phyloP scores from a whole-genome alignment of 2,888 invertebrate species.

The Sycophila texana region DNA sequence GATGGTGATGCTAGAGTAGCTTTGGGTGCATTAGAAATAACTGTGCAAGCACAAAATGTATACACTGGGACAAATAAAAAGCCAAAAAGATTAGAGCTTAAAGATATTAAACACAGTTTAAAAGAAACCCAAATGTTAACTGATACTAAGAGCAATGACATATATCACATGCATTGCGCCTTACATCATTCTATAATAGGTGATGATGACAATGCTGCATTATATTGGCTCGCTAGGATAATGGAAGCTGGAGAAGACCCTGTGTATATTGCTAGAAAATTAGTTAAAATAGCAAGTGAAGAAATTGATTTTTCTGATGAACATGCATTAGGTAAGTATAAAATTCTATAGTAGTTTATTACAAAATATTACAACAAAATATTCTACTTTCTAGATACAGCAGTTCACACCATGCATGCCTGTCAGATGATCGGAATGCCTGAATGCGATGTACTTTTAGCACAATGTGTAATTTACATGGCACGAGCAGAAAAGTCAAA shows the following conservation, averaged over 20 bases:
- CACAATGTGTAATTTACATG: slow-evolving; percentile 86
- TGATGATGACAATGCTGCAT: slow-evolving; percentile 86
- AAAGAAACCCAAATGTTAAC: slow-evolving; percentile 87
- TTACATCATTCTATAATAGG: slow-evolving; percentile 89
- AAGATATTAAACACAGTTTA: slow-evolving; percentile 85
- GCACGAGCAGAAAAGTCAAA: slow-evolving; percentile 85
- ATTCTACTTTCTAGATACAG: slow-evolving; percentile 77
- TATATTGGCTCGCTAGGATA: slow-evolving; percentile 90
- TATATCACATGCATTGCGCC: slow-evolving; percentile 89
- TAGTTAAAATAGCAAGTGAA: slow-evolving; percentile 86
- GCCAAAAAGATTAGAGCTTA: slow-evolving; percentile 76
- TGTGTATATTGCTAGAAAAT: slow-evolving; percentile 84
- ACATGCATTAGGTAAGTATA: slow-evolving; percentile 68
- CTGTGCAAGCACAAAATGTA: slow-evolving; percentile 77
- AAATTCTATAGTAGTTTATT: too few relatives aligned
- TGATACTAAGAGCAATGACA: slow-evolving; percentile 87
- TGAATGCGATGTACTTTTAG: slow-evolving; percentile 87
- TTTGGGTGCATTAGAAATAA: slow-evolving; percentile 84
- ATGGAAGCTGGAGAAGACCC: slow-evolving; percentile 89
- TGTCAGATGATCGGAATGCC: slow-evolving; percentile 90
- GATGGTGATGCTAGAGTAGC: slow-evolving; percentile 90
- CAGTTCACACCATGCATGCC: slow-evolving; percentile 86
- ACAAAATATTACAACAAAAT: background rate
- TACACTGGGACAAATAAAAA: slow-evolving; percentile 62
- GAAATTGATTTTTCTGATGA: slow-evolving; percentile 82